Evolutionary conservation across 2,113 vertebrate genomes (phyloP), one percentile per base, ranked within the genome.

Genomic region (Rhynchomys soricoides): DNA sequence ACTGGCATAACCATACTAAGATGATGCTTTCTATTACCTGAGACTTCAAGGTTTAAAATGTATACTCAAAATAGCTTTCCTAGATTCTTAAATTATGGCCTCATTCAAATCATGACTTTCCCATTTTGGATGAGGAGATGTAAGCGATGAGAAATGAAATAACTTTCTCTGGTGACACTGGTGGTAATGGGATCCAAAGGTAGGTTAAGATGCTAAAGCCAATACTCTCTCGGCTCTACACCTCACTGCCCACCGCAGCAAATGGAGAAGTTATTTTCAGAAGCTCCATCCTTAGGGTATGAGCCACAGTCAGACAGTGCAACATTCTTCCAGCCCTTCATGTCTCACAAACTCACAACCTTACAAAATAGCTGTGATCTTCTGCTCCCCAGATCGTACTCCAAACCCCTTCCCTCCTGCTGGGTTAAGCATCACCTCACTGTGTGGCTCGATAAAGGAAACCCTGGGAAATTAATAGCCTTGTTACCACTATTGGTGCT

Each of bases 401-500:
- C 89, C 83, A 87, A 95, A 90, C 59, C 31, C 73, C 43, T 92
- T 86, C n/a, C 70, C 82, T 97, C 92, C 95, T 48, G 75, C 95
- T 90, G 86, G 75, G 95, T 66, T 97, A 97, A 97, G 93, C 70
- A 90, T 96, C 95, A 96, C 96, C 95, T 97, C 96, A 95, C 94
- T 82, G 79, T 93, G 73, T 93, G 83, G 95, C 90, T 97, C 78
- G 0, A 97, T 98, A 95, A 97, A 97, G 31, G 93, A 97, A 96
- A 90, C 94, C 57, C 79, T 89, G 79, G 87, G 94, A 97, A 97
- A 97, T 96, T 97, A 97, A 97, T 94, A 93, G 93, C 91, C 97
- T 97, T 97, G 97, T 97, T 97, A 97, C 97, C 94, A 93, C 94
- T 91, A 87, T 29, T 87, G 96, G 93, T 88, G 96, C 57, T 97